phyloP scores from a whole-genome alignment of 2,797 vertebrate genomes.

The Ctenopoma multispine region DNA sequence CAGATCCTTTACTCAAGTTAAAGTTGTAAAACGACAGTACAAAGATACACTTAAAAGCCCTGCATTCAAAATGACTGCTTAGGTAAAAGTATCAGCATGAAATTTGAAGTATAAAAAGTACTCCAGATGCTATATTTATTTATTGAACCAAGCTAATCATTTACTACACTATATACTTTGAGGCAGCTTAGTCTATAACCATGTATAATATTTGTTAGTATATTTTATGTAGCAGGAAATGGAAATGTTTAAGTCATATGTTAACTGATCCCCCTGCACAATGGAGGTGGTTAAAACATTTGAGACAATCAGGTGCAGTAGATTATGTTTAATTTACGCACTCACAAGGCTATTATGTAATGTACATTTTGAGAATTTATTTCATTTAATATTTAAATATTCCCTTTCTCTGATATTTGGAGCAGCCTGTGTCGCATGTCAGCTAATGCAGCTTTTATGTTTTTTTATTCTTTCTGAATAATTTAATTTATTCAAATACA shows the following conservation, averaged over 20 bases:
- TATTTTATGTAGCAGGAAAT: conserved; percentile 2
- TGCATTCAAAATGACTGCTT: neutral
- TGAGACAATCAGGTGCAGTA: conserved; percentile 17
- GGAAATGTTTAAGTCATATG: neutral
- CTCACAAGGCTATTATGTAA: neutral
- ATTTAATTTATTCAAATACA: neutral
- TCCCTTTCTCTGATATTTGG: neutral
- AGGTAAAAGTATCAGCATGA: neutral
- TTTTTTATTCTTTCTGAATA: neutral
- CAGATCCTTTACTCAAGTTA: neutral
- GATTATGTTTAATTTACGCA: neutral
- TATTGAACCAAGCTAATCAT: too few relatives aligned
- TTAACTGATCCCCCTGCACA: neutral
- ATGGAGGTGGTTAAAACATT: conserved; percentile 20
- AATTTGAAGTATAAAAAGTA: neutral
- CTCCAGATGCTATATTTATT: too few relatives aligned
- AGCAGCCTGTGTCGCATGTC: neutral
- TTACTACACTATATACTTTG: neutral
- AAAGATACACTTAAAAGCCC: neutral
- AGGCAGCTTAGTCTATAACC: neutral
- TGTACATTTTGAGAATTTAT: neutral
- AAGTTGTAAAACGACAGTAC: neutral
- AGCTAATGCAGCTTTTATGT: neutral
- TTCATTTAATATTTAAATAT: neutral
- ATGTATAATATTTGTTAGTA: neutral